Evolutionary conservation across 2,797 vertebrate genomes (phyloP).

Genomic region (Cossypha caffra): DNA sequence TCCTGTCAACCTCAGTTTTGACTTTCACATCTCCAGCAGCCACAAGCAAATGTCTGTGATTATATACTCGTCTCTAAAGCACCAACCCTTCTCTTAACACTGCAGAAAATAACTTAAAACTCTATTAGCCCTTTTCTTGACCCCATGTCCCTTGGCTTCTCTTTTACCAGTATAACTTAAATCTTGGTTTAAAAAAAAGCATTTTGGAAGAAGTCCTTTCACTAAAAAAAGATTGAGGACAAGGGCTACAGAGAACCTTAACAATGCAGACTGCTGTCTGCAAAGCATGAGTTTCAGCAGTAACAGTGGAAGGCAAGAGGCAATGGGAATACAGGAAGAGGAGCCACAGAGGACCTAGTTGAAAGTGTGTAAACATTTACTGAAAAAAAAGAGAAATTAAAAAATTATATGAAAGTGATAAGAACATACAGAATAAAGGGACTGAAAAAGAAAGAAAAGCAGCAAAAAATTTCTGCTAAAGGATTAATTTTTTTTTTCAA

Average conservation of each 20-base stretch:
- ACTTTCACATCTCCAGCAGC: conserved; percentile 26
- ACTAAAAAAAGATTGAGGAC: background rate
- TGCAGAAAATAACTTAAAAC: conserved; percentile 1
- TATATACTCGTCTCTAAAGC: background rate
- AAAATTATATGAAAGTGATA: background rate
- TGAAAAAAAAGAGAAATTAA: background rate
- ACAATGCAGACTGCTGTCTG: background rate
- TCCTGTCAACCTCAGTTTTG: conserved; percentile 17
- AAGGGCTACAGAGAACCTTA: background rate
- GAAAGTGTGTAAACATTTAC: background rate
- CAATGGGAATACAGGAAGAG: background rate
- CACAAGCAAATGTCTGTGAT: background rate
- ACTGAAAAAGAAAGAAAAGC: background rate
- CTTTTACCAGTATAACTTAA: background rate
- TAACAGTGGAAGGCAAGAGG: background rate
- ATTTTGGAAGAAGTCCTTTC: background rate
- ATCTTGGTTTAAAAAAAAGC: background rate
- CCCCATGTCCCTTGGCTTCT: background rate
- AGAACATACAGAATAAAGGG: background rate
- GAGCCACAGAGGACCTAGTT: background rate
- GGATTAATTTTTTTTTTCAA: background rate
- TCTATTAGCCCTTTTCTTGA: conserved; percentile 12
- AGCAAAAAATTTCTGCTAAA: background rate
- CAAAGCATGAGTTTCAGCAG: background rate
- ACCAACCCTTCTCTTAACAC: background rate